These are phyloP conservation scores for Acropternis orthonyx DNA, from an alignment of 2,797 vertebrate genomes.

Conservation along the genomic window DNA sequence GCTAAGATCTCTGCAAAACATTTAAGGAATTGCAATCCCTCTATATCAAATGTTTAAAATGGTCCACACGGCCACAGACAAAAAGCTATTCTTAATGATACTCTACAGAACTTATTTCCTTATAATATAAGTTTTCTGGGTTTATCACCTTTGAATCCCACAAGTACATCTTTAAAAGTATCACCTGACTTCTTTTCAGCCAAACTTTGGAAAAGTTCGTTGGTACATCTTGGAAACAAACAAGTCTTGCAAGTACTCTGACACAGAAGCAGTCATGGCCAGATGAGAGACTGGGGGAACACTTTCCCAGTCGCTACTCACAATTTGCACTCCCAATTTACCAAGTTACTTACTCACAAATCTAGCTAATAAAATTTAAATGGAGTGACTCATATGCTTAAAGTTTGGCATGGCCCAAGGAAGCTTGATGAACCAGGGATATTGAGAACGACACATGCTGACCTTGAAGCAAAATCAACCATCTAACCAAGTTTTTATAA, in stretches of 20 bases:
- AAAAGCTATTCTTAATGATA: not conserved
- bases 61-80: not conserved
- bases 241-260: not conserved
- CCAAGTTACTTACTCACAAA: not conserved
- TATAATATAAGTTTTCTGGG: not conserved
- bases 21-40: not conserved
- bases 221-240: not conserved
- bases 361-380: not conserved
- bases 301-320: not conserved
- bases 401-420: not conserved
- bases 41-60: not conserved
- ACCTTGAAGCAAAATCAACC: not conserved
- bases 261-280: not conserved
- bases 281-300: not conserved
- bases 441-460: accelerated
- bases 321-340: not conserved
- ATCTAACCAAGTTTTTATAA: not conserved
- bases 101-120: not conserved
- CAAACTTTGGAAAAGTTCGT: not conserved
- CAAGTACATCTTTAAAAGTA: not conserved
- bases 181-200: not conserved
- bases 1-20: not conserved
- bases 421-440: not conserved
- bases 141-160: not conserved
- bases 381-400: not conserved